Conservation (phyloP, 2,888 invertebrate genomes). For the Galerucella pusilla region DNA sequence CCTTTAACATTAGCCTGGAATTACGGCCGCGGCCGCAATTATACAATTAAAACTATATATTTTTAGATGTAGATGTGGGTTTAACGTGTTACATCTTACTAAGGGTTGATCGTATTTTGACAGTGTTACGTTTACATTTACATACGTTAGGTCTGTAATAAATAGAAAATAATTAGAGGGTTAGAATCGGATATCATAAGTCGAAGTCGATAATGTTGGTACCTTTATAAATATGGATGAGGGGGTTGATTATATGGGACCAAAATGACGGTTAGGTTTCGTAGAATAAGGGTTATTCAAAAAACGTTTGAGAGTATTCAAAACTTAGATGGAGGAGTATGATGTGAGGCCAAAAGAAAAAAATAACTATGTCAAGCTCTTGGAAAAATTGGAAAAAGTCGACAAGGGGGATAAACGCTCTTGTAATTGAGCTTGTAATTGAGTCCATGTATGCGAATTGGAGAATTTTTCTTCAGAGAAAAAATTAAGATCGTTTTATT, state of each 20-base stretch:
- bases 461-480: too few species aligned
- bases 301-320: too few species aligned
- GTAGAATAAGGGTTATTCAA: neutral
- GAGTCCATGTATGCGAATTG: too few species aligned
- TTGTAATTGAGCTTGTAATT: too few species aligned
- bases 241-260: neutral
- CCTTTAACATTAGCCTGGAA: conserved; percentile 58
- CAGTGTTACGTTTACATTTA: conserved; percentile 20
- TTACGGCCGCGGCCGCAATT: conserved; percentile 61
- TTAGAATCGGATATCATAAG: conserved; percentile 16
- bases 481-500: too few species aligned
- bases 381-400: too few species aligned
- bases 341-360: too few species aligned
- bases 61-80: conserved; percentile 37
- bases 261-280: neutral
- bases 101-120: conserved; percentile 32
- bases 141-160: conserved; percentile 17
- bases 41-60: conserved; percentile 58
- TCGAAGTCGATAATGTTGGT: conserved; percentile 17
- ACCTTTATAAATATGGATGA: conserved; percentile 19
- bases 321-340: too few species aligned
- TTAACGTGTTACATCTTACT: conserved; percentile 32
- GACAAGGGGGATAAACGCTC: too few species aligned
- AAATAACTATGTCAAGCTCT: too few species aligned
- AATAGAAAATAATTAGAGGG: conserved; percentile 30